Conservation (phyloP, 2,888 invertebrate species). For the Mimachlamys varia region DNA sequence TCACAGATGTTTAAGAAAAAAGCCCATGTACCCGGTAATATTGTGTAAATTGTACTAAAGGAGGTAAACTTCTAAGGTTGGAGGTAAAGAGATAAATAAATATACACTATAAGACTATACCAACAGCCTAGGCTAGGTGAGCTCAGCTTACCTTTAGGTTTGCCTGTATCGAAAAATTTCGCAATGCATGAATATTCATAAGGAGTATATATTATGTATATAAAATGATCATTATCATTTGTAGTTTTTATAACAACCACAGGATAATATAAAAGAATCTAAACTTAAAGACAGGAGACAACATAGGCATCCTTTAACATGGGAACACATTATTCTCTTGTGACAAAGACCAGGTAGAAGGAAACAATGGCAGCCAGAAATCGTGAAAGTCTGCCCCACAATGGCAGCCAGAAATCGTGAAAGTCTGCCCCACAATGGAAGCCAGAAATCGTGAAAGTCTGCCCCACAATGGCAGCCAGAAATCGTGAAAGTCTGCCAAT, state of each 20-base stretch:
- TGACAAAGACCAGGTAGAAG: background rate
- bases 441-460: background rate
- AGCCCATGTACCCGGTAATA: background rate
- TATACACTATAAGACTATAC: background rate
- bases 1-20: background rate
- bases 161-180: conserved; percentile 1
- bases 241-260: no score
- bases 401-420: background rate
- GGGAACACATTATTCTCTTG: background rate
- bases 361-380: background rate
- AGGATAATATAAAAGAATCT: no score
- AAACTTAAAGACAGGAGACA: no score
- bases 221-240: no score
- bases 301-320: no score
- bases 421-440: background rate
- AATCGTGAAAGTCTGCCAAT: background rate
- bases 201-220: no score
- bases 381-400: no score
- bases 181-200: background rate
- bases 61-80: background rate
- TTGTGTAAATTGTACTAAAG: background rate
- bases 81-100: background rate
- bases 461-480: background rate
- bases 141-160: conserved; percentile 5
- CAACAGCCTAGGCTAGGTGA: conserved; percentile 1